Evolutionary conservation across 2,888 invertebrate species (phyloP), one percentile per base, ranked within the genome.

Genomic region (Torymus tubicola): DNA sequence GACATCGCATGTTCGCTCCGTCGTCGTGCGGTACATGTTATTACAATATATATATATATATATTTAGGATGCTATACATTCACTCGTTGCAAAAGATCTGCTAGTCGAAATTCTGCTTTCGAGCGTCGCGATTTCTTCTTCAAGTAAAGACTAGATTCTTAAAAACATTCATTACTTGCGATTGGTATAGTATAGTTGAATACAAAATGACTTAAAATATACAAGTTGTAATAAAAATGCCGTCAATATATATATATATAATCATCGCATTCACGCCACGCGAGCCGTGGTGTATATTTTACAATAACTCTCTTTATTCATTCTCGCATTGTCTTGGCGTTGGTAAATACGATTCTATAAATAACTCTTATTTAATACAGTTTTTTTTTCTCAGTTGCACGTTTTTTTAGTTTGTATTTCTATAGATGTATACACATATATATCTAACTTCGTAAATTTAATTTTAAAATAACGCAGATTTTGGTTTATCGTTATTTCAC

Each of bases 121-220:
- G 42, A 8, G 42, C 42, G 42, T 4, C 8, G 42, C 42, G 42
- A 42, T 42, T 42, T 8, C 42, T 42, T 42, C 21, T 21, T 8
- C 8, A 42, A 42, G 42, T 16, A 18, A 16, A 55, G 69, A 69
- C 76, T 76, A 76, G 76, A 76, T 21, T 74, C 53, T 61, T 63
- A 55, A 60, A 69, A 63, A 76, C 61, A 63, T 76, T 55, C 55
- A 76, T 58, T 42, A 16, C 50, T 76, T 31, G 13, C 42, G 42
- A 42, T 42, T 24, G 24, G n/a, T 63, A 55, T 76, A 42, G 42
- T 42, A 31, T 31, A 42, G 42, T 42, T 55, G 69, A 57, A 74
- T 69, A 61, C 61, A 61, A 69, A 76, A 69, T 14, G 11, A 42
- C 16, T 74, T 73, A 10, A 18, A 65, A 18, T 58, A 21, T n/a